These are phyloP conservation scores for Talpa occidentalis DNA, from an alignment of 2,113 vertebrate species.

Conservation along the genomic window DNA sequence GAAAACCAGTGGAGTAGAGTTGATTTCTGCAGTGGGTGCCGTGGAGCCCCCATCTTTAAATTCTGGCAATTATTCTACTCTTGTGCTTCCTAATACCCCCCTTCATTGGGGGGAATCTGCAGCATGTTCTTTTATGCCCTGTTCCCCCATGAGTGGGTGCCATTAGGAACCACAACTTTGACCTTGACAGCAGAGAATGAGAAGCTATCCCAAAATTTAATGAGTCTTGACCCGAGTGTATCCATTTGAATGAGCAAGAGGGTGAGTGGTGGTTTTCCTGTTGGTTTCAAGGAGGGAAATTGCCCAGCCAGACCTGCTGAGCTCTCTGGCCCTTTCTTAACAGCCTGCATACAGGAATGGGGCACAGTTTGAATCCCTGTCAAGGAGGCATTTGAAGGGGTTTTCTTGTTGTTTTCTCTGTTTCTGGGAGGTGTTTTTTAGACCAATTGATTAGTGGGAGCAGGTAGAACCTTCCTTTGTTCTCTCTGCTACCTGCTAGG, in stretches of 20 bases:
- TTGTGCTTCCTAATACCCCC: neutral
- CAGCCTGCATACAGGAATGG: neutral
- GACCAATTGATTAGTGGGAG: neutral
- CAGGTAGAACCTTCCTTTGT: neutral
- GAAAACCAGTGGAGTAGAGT: neutral
- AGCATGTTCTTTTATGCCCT: neutral
- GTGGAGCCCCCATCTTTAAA: accelerated
- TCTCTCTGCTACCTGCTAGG: neutral
- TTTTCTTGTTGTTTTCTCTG: neutral
- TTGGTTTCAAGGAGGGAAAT: neutral
- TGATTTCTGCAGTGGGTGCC: neutral
- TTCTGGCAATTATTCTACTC: neutral
- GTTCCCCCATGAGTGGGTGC: neutral
- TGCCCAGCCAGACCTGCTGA: neutral
- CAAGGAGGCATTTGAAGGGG: neutral
- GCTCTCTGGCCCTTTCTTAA: neutral
- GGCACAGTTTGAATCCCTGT: neutral
- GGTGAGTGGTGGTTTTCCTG: neutral
- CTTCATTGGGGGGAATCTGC: accelerated
- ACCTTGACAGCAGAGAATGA: neutral
- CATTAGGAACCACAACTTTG: neutral
- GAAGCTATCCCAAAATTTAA: neutral
- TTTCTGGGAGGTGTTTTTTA: neutral
- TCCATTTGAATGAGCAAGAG: neutral
- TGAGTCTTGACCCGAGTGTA: neutral